These are phyloP conservation scores for Cistogaster globosa DNA, from an alignment of 2,888 invertebrate genomes.

Conservation along the genomic window DNA sequence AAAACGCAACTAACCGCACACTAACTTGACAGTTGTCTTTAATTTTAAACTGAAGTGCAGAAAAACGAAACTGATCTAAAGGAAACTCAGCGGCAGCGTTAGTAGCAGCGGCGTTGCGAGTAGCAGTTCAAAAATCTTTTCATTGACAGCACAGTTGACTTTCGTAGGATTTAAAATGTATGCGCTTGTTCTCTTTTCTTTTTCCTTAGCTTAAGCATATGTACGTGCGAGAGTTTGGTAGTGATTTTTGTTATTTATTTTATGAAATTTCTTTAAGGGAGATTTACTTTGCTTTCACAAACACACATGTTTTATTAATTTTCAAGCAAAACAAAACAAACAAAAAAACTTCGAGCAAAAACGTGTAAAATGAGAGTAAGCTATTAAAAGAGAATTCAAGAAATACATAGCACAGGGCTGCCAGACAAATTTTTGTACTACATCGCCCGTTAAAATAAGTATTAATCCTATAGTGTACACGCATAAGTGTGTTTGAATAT, in stretches of 20 bases:
- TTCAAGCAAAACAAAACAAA: constrained; percentile 31
- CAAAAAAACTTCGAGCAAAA: constrained; percentile 38
- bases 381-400: constrained; percentile 29
- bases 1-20: constrained; percentile 71
- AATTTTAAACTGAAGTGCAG: constrained; percentile 67
- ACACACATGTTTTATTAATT: constrained; percentile 48
- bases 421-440: constrained; percentile 2
- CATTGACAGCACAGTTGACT: constrained; percentile 60
- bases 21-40: constrained; percentile 67
- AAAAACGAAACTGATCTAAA: constrained; percentile 65
- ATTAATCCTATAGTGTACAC: too few relatives aligned
- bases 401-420: constrained; percentile 15
- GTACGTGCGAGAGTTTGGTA: constrained; percentile 31
- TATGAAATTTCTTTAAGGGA: constrained; percentile 59
- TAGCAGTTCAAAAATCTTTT: constrained; percentile 60
- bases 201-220: constrained; percentile 23
- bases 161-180: constrained; percentile 62
- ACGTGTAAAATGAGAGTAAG: constrained; percentile 38
- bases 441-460: too few relatives aligned
- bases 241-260: constrained; percentile 53
- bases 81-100: constrained; percentile 50
- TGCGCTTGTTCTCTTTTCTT: constrained; percentile 65
- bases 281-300: constrained; percentile 64
- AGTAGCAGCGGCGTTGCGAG: neutral
- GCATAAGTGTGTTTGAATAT: too few relatives aligned